Conservation (phyloP, 2,797 vertebrate genomes). For the Notolabrus celidotus region DNA sequence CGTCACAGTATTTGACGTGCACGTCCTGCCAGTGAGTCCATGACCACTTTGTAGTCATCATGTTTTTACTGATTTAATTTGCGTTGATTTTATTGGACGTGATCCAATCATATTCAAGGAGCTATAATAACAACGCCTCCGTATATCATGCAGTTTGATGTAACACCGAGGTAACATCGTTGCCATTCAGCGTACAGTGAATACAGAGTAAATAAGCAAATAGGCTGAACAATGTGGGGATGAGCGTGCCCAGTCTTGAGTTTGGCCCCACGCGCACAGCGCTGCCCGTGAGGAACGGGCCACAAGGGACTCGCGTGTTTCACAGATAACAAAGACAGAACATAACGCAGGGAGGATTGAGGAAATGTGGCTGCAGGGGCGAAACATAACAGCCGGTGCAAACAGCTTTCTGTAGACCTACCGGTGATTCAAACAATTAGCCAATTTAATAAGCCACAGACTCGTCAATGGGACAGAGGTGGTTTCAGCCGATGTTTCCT, state of each 20-base stretch:
- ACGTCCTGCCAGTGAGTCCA: not conserved
- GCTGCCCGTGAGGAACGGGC: conserved; percentile 48
- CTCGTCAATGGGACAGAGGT: conserved; percentile 49
- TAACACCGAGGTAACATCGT: conserved; percentile 33
- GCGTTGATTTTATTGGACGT: conserved; percentile 13
- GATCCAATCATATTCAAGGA: conserved; percentile 7
- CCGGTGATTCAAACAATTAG: conserved; percentile 62
- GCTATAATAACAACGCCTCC: conserved; percentile 26
- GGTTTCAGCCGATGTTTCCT: conserved; percentile 29
- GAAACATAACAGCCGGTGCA: conserved; percentile 49
- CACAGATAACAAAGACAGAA: conserved; percentile 59
- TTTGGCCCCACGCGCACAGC: conserved; percentile 48
- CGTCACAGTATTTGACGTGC: not conserved
- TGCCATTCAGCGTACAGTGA: conserved; percentile 21
- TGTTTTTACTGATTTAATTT: not conserved
- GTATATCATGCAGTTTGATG: conserved; percentile 32
- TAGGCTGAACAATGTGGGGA: conserved; percentile 34
- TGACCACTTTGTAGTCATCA: not conserved
- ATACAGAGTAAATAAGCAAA: conserved; percentile 37
- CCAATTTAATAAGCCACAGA: conserved; percentile 33
- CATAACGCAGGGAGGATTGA: conserved; percentile 34
- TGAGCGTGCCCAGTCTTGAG: conserved; percentile 57
- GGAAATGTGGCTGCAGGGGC: conserved; percentile 49
- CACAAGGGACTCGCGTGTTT: conserved; percentile 69
- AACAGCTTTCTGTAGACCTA: conserved; percentile 19